phyloP scores from a whole-genome alignment of 1,140 invertebrate species.

The Cydia amplana region DNA sequence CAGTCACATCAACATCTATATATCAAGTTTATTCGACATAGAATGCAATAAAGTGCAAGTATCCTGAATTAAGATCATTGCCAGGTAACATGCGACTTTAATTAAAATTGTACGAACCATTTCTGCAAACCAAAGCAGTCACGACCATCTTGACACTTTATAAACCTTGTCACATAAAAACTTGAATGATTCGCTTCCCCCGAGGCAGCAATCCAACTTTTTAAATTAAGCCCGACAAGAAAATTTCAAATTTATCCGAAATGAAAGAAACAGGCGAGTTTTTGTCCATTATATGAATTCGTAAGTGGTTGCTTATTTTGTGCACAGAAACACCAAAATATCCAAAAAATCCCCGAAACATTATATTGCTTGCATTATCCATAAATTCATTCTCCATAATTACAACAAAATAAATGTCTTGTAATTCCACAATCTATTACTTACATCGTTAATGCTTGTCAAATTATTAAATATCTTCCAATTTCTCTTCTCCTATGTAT shows the following conservation, averaged over 20 bases:
- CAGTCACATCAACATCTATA: too few relatives aligned
- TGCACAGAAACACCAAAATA: neutral
- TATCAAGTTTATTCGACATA: too few relatives aligned
- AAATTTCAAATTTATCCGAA: conserved; percentile 2
- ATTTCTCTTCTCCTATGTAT: too few relatives aligned
- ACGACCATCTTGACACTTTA: conserved; percentile 8
- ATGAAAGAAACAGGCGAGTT: conserved; percentile 26
- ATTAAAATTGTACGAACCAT: neutral
- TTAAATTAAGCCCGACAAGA: conserved; percentile 19
- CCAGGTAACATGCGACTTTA: neutral
- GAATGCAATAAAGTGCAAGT: too few relatives aligned
- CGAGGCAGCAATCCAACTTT: conserved; percentile 26
- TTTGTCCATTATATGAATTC: conserved; percentile 19
- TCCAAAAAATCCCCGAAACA: neutral
- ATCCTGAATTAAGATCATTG: too few relatives aligned
- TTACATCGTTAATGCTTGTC: too few relatives aligned
- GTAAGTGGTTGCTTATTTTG: neutral
- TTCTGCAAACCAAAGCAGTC: neutral
- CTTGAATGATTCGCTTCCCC: conserved; percentile 19
- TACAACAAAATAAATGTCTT: too few relatives aligned
- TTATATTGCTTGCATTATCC: too few relatives aligned
- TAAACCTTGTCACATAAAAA: conserved; percentile 30
- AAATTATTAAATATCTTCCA: too few relatives aligned
- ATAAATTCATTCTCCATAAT: too few relatives aligned
- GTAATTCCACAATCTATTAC: too few relatives aligned